Conservation (phyloP, 2,113 vertebrate genomes). For the Vimba vimba region DNA sequence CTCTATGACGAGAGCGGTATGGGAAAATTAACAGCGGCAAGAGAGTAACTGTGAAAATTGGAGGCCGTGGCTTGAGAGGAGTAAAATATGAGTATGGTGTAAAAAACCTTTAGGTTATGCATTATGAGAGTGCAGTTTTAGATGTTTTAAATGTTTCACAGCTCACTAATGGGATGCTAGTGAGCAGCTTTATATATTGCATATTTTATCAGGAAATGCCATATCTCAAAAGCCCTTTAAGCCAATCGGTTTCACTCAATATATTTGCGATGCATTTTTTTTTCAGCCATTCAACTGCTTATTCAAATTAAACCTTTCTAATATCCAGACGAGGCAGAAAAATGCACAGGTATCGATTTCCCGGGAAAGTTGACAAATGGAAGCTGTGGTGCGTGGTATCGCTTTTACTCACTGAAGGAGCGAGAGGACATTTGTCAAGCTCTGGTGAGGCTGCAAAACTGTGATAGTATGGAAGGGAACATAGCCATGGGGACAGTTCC, state of each 20-base stretch:
- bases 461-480: slow-evolving; percentile 51
- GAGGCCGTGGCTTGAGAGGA: slow-evolving; percentile 12
- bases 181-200: slow-evolving; percentile 17
- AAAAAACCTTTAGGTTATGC: slow-evolving; percentile 8
- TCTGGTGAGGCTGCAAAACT: slow-evolving; percentile 47
- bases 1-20: not conserved
- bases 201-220: not conserved
- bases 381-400: slow-evolving; percentile 34
- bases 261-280: not conserved
- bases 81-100: not conserved
- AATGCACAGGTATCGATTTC: slow-evolving; percentile 46
- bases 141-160: slow-evolving; percentile 36
- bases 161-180: slow-evolving; percentile 18
- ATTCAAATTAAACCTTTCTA: slow-evolving; percentile 53
- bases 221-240: not conserved
- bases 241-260: not conserved
- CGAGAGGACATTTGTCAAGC: slow-evolving; percentile 56
- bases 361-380: slow-evolving; percentile 55
- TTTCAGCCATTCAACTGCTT: slow-evolving; percentile 23
- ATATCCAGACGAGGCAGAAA: slow-evolving; percentile 47
- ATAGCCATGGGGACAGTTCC: slow-evolving; percentile 52
- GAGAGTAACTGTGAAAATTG: not conserved
- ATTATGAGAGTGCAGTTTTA: slow-evolving; percentile 23
- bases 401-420: slow-evolving; percentile 46
- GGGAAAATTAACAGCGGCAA: slow-evolving; percentile 13